Base-by-base conservation (phyloP, 1,140 invertebrate genomes). In the Planococcus citri region DNA sequence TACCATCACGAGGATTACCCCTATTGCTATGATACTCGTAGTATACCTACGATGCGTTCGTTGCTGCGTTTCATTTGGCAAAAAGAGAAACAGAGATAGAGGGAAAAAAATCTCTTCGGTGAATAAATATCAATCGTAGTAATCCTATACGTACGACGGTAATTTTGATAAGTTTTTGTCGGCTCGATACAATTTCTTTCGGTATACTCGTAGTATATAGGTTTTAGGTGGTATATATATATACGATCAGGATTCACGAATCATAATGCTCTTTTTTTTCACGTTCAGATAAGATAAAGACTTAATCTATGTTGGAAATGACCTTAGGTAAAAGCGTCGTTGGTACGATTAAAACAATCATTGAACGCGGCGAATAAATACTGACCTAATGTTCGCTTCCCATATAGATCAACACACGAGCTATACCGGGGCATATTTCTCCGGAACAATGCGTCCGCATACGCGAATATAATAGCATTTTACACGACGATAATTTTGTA, bases 401-500 rank as follows among this genome's bases (percentile, higher is more conserved):
- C 60, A 64, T 64, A 64, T 64, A 64, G 60, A 64, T 64, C 60
- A 64, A 10, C 41, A 51, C 41, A 51, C 41, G 41, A 64, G 60
- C 22, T 64, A 25, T 25, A 25, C 8, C 22, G 22, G 9, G 25
- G 21, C 21, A 64, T 25, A 64, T 64, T 64, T 64, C 60, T 64
- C 20, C 22, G 60, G 25, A 64, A 64, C 60, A 64, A 64, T 64
- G 60, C 60, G 60, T 27, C 22, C 25, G 22, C 60, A 64, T 64
- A 64, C 60, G 60, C 60, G 60, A 64, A 64, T 64, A 64, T 64
- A 64, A 64, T 64, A 64, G 60, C 60, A 27, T 64, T 64, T 64
- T 64, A 64, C 22, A 64, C 20, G 60, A 64, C 24, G 20, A 64
- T 64, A 64, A 64, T 64, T 64, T 64, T 64, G 60, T 64, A 64